Evolutionary conservation across 2,888 invertebrate species (phyloP).

Genomic region (Ophion ellenae): DNA sequence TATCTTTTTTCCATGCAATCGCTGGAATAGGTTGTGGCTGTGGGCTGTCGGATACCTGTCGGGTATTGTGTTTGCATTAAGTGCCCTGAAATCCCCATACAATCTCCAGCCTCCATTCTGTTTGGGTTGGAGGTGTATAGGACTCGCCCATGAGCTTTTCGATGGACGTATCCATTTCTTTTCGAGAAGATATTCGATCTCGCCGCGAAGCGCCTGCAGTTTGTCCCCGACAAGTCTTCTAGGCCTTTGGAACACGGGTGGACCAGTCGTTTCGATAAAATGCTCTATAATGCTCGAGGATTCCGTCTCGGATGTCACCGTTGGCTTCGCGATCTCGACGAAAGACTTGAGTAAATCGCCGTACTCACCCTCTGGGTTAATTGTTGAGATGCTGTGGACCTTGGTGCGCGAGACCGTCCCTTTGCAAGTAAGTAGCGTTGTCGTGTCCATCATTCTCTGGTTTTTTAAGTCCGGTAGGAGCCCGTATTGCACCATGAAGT

Average conservation of each 20-base stretch:
- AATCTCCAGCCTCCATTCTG: constrained; percentile 53
- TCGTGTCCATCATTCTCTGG: neutral
- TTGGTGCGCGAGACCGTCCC: neutral
- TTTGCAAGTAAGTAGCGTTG: neutral
- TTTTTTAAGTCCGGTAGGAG: constrained; percentile 10
- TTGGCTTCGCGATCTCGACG: constrained; percentile 1
- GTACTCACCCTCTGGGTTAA: neutral
- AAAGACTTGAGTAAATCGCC: neutral
- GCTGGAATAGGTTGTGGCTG: neutral
- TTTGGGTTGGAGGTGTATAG: constrained; percentile 73
- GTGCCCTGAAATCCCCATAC: neutral
- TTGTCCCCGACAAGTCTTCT: constrained; percentile 76
- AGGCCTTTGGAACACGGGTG: constrained; percentile 74
- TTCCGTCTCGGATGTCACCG: too few relatives aligned
- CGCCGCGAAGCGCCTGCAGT: constrained; percentile 73
- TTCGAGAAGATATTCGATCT: constrained; percentile 76
- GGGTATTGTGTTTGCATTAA: neutral
- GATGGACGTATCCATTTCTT: constrained; percentile 81
- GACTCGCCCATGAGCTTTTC: constrained; percentile 79
- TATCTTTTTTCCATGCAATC: neutral
- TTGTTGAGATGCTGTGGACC: constrained; percentile 17
- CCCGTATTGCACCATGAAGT: constrained; percentile 14
- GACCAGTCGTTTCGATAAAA: constrained; percentile 76
- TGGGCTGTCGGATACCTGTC: neutral
- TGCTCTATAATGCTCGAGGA: constrained; percentile 63